Percentiles rank a stretch among this genome's conserved stretches.
phyloP scores from a whole-genome alignment of 2,888 invertebrate genomes.

The Pachymerium ferrugineum region DNA sequence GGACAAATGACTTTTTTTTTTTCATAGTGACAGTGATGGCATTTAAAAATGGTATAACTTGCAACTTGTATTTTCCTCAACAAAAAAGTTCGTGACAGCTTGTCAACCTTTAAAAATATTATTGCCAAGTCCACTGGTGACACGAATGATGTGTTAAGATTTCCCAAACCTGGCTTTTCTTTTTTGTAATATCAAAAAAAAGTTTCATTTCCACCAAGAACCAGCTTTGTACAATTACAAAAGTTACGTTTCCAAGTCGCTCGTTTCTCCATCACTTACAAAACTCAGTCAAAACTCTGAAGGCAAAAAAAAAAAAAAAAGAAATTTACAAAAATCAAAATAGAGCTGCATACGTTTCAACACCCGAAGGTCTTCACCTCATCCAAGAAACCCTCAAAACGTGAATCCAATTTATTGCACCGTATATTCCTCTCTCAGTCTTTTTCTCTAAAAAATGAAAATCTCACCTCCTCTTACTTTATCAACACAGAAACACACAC shows the following conservation, averaged over 20 bases:
- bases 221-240: background rate
- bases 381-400: no score
- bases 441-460: no score
- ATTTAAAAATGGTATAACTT: background rate
- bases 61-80: background rate
- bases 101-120: background rate
- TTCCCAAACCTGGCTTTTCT: no score
- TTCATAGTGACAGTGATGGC: constrained; percentile 11
- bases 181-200: background rate
- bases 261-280: background rate
- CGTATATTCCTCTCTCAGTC: no score
- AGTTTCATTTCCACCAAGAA: background rate
- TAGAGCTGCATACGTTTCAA: background rate
- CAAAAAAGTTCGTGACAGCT: no score
- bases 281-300: background rate
- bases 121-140: constrained; percentile 1
- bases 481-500: no score
- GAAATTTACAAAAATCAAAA: background rate
- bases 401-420: no score
- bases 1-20: no score
- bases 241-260: background rate
- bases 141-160: background rate
- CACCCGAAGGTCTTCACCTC: no score
- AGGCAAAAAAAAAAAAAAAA: background rate
- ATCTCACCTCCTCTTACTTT: no score